These are phyloP conservation scores for Caenorhabditis parvicauda DNA, from an alignment of 2,888 invertebrate species.

Conservation along the genomic window DNA sequence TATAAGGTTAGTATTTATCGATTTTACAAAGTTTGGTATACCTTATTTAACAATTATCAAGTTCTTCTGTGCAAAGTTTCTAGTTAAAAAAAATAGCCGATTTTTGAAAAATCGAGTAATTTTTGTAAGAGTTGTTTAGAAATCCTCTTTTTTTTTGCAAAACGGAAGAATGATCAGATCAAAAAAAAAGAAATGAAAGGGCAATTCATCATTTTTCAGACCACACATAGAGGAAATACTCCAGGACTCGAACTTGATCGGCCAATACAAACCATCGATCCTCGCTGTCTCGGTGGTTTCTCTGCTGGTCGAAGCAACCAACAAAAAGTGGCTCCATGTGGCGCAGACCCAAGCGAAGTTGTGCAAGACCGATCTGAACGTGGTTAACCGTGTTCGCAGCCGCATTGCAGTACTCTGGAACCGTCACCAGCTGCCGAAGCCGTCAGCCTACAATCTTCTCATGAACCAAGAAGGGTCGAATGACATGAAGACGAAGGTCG, in stretches of 20 bases:
- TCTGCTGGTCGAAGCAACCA: slow-evolving; percentile 29
- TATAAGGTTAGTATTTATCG: slow-evolving; percentile 19
- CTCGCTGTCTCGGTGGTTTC: slow-evolving; percentile 33
- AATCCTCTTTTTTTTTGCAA: not conserved
- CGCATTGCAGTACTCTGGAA: slow-evolving; percentile 28
- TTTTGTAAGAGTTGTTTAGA: not conserved
- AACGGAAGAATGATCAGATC: not conserved
- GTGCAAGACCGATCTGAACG: slow-evolving; percentile 28
- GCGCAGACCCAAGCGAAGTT: slow-evolving; percentile 17
- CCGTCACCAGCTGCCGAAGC: slow-evolving; percentile 28
- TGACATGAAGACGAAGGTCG: slow-evolving; percentile 9
- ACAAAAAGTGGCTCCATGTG: slow-evolving; percentile 33
- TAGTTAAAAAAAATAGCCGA: not conserved
- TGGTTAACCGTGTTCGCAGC: slow-evolving; percentile 29
- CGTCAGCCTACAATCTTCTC: slow-evolving; percentile 33
- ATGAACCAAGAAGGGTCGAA: slow-evolving; percentile 9
- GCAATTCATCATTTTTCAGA: slow-evolving; percentile 11
- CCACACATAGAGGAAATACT: slow-evolving; percentile 32
- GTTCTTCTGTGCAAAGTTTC: not conserved
- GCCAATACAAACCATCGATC: slow-evolving; percentile 30
- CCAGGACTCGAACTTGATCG: slow-evolving; percentile 25
- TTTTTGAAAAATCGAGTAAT: not conserved
- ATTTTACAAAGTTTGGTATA: no score
- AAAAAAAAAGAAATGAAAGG: slow-evolving; percentile 1
- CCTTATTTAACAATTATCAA: not conserved